phyloP scores from a whole-genome alignment of 2,888 invertebrate genomes.

The Choreutis nemorana region DNA sequence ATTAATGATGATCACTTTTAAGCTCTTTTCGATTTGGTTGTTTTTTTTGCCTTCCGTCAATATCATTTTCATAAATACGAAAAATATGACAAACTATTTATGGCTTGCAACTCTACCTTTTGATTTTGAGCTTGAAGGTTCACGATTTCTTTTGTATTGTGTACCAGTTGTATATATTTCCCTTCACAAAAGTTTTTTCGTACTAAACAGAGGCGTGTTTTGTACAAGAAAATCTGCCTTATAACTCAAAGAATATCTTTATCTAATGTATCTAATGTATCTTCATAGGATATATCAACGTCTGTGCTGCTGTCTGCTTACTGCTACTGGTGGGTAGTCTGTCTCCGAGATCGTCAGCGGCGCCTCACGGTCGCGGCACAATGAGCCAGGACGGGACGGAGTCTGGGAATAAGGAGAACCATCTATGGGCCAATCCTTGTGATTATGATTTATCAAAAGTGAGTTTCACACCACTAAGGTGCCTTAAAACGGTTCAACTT shows the following conservation, averaged over 20 bases:
- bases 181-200: no score
- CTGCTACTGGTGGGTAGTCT: slow-evolving; percentile 45
- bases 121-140: no score
- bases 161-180: no score
- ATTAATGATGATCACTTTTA: background rate
- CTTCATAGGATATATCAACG: slow-evolving; percentile 53
- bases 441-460: slow-evolving; percentile 26
- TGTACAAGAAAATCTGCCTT: no score
- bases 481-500: no score
- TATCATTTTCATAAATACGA: no score
- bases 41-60: background rate
- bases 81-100: no score
- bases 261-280: background rate
- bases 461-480: no score
- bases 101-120: no score
- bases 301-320: slow-evolving; percentile 54
- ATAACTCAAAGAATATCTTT: no score
- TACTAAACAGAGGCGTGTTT: no score
- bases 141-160: no score
- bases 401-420: slow-evolving; percentile 22
- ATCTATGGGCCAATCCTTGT: slow-evolving; percentile 50
- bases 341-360: slow-evolving; percentile 44
- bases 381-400: slow-evolving; percentile 37
- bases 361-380: slow-evolving; percentile 27
- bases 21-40: background rate